phyloP scores from a whole-genome alignment of 2,888 invertebrate genomes.

The Scaeva pyrastri region DNA sequence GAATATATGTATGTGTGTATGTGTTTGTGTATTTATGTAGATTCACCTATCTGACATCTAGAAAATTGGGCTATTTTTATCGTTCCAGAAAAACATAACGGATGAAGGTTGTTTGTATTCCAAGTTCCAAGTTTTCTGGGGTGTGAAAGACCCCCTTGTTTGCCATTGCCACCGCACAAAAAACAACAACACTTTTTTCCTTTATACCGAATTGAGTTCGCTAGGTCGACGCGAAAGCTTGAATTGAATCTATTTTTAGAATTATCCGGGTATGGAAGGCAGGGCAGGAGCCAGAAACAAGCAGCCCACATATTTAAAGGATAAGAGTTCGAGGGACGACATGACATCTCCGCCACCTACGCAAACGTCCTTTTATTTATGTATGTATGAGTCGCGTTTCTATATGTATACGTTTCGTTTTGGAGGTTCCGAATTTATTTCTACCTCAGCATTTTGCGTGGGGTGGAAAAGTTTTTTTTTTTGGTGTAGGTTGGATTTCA shows the following conservation, averaged over 20 bases:
- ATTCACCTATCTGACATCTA: not conserved
- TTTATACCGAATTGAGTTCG: slow-evolving; percentile 12
- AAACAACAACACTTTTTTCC: too few species aligned
- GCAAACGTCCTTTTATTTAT: too few species aligned
- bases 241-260: slow-evolving; percentile 68
- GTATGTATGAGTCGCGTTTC: too few species aligned
- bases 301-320: not conserved
- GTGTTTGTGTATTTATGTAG: not conserved
- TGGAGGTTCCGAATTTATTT: slow-evolving; percentile 8
- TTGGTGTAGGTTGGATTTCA: not conserved
- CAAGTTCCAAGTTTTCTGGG: too few species aligned
- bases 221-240: slow-evolving; percentile 62
- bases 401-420: slow-evolving; percentile 2
- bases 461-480: not conserved
- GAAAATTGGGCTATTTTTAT: slow-evolving; percentile 16
- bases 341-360: slow-evolving; percentile 36
- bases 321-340: not conserved
- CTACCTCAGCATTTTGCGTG: not conserved
- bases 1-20: not conserved
- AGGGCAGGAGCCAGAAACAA: not conserved
- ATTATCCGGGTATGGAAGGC: slow-evolving; percentile 54
- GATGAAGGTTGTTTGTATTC: not conserved
- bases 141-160: not conserved
- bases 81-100: slow-evolving; percentile 20
- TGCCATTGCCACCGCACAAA: not conserved